Conservation (phyloP, 30 jellyfish, hydroid and myxozoan genomes). For the Aurelia aurita region DNA sequence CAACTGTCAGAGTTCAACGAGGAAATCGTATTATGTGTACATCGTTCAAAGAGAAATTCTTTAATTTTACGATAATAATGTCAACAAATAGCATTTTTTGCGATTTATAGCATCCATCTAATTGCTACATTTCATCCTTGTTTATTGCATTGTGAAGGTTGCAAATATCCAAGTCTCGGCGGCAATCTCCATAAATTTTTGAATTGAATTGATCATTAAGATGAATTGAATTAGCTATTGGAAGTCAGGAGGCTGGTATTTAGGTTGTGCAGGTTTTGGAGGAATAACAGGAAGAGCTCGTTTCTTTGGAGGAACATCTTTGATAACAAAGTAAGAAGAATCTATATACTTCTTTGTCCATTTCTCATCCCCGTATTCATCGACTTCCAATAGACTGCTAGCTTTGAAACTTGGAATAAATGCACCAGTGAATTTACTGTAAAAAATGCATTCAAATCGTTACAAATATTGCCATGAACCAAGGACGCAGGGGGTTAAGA, state of each 20-base stretch:
- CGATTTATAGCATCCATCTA: no score
- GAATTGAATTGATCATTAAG: no score
- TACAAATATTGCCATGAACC: background rate
- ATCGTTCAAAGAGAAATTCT: no score
- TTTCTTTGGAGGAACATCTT: conserved; percentile 98
- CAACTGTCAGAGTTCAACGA: no score
- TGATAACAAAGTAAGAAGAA: conserved; percentile 81
- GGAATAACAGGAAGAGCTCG: conserved; percentile 97
- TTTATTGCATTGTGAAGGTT: no score
- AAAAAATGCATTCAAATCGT: conserved; percentile 7
- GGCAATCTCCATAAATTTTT: no score
- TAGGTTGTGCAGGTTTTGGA: conserved; percentile 80
- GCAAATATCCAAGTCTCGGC: no score
- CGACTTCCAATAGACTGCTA: conserved; percentile 72
- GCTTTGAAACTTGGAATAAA: conserved; percentile 89
- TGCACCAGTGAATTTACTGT: conserved; percentile 95
- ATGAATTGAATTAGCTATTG: conserved; percentile 11
- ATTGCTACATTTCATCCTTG: no score
- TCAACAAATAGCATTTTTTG: no score
- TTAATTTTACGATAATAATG: no score
- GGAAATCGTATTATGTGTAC: no score
- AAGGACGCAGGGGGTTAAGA: no score
- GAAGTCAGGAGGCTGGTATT: conserved; percentile 98
- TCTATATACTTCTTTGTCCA: conserved; percentile 94
- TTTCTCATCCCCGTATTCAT: conserved; percentile 90